Conservation (phyloP, 2,888 invertebrate species). For the Xestoiulus laeticollis region DNA sequence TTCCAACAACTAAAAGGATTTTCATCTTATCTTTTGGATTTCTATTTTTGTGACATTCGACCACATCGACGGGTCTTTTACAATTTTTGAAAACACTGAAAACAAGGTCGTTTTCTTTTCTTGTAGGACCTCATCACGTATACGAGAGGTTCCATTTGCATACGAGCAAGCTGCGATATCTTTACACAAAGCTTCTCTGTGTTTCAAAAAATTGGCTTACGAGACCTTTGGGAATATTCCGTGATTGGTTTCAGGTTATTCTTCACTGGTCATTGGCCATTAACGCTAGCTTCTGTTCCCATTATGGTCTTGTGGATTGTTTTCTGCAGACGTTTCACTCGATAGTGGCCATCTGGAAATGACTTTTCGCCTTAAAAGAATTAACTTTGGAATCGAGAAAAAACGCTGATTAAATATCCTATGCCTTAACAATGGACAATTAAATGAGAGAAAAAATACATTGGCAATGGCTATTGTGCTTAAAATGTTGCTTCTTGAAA, state of each 20-base stretch:
- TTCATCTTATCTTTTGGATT: constrained; percentile 12
- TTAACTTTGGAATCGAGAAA: constrained; percentile 4
- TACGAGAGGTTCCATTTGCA: neutral
- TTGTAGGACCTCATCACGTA: neutral
- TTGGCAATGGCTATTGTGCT: neutral
- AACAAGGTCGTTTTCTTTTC: neutral
- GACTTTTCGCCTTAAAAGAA: neutral
- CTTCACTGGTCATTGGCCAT: neutral
- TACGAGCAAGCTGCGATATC: neutral
- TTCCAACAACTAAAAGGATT: neutral
- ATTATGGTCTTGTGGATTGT: constrained; percentile 2
- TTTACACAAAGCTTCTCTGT: neutral
- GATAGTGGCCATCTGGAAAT: neutral
- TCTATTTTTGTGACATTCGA: neutral
- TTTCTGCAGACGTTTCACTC: neutral
- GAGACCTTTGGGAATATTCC: neutral
- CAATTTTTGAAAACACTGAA: neutral
- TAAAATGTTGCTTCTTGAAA: too few species aligned
- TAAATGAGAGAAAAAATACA: neutral
- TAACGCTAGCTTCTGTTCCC: neutral
- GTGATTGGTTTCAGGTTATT: neutral
- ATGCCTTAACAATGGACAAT: neutral
- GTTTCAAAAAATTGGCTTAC: neutral
- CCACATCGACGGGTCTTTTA: neutral
- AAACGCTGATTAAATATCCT: neutral